Evolutionary conservation across 2,113 vertebrate species (phyloP), one percentile per base, ranked within the genome.

Genomic region (Mesembrinibis cayennensis): DNA sequence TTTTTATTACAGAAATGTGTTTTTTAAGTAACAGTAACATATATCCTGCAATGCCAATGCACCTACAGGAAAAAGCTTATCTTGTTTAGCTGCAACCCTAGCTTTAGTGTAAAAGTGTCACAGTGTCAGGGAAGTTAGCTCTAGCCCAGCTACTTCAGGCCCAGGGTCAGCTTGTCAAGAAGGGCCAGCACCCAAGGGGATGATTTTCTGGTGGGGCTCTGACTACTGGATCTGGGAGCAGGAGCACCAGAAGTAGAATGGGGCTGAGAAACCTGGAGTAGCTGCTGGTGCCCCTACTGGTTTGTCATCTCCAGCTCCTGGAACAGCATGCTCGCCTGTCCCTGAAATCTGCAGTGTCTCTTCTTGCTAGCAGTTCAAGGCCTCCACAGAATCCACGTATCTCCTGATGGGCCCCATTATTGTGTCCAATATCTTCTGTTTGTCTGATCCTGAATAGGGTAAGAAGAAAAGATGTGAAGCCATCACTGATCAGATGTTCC

Each of bases 271-370:
- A 63, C 9, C 22, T 20, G 14, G 7, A 78, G 23, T 8, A 72
- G 21, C 6, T 50, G 21, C 18, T 66, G 21, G 7, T 38, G 8
- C 7, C 45, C 13, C 23, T 15, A 5, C 5, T 40, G n/a, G 1
- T 82, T 16, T 66, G 8, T 65, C 52, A 34, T 59, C 29, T 62
- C 32, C 36, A 83, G 32, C 27, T 65, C 4, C 21, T 71, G 19
- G 16, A 80, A 50, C 4, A 49, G 2, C 1, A 1, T 38, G 8
- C 26, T 55, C 3, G 8, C 5, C 1, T 1, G 15, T 13, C 9
- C 11, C 38, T 49, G 34, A 50, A 61, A 72, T 42, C 25, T 36
- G 18, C 27, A 36, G 6, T 27, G 3, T 67, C 17, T 40, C 26
- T 69, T 40, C 56, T 32, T 50, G n/a, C 27, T 9, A 34, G 29